Percentiles rank a stretch among this genome's conserved stretches.
phyloP scores from a whole-genome alignment of 2,113 vertebrate genomes.

The Eira barbara region DNA sequence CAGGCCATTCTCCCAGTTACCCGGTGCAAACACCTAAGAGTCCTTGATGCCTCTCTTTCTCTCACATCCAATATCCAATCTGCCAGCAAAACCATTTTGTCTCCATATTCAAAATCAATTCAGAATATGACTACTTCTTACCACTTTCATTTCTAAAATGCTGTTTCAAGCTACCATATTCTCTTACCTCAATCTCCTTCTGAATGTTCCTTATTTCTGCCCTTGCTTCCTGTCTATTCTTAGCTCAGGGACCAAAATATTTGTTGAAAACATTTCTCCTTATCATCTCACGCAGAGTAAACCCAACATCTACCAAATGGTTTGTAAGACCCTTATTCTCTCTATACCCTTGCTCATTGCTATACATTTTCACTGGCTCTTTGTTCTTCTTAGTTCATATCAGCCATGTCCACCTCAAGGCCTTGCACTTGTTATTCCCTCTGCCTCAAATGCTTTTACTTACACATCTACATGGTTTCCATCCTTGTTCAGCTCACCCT shows the following conservation, averaged over 20 bases:
- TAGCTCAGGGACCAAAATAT: not conserved
- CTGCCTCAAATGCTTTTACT: not conserved
- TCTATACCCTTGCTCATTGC: no score
- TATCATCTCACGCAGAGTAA: not conserved
- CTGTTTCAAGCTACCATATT: not conserved
- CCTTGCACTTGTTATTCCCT: not conserved
- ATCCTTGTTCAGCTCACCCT: not conserved
- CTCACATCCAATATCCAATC: not conserved
- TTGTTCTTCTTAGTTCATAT: not conserved
- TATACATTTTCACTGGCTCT: not conserved
- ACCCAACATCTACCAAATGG: not conserved
- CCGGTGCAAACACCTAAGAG: not conserved
- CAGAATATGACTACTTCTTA: not conserved
- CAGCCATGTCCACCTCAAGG: accelerated
- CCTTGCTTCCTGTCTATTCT: not conserved
- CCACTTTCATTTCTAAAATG: not conserved
- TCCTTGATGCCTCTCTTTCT: not conserved
- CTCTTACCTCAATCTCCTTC: not conserved
- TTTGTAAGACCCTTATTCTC: not conserved
- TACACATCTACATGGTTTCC: not conserved
- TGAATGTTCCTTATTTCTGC: not conserved
- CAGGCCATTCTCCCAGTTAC: not conserved
- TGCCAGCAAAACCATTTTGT: not conserved
- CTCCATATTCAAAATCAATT: not conserved
- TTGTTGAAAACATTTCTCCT: not conserved